phyloP scores from a whole-genome alignment of 2,797 vertebrate species.

The Acrocephalus scirpaceus region DNA sequence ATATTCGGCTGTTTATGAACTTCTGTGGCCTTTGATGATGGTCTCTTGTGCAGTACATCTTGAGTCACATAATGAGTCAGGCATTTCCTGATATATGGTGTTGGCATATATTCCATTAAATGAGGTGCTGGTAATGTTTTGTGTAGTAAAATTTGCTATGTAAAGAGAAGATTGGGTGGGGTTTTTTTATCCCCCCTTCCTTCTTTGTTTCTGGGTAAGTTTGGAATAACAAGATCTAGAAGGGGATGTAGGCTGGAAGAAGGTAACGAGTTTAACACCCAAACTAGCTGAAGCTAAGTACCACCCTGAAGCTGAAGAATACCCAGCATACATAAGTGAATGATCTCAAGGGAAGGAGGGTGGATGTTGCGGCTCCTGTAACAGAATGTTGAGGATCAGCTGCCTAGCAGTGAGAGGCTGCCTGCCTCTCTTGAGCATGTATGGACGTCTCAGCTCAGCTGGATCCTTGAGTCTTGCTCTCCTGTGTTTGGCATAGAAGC shows the following conservation, averaged over 20 bases:
- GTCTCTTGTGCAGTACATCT: not conserved
- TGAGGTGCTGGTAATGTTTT: not conserved
- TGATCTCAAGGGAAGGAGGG: not conserved
- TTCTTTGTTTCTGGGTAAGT: not conserved
- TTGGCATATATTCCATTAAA: not conserved
- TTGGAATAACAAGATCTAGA: not conserved
- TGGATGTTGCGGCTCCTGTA: not conserved
- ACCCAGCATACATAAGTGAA: not conserved
- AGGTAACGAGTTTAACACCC: not conserved
- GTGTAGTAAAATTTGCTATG: not conserved
- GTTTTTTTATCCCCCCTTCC: not conserved
- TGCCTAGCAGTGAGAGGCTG: not conserved
- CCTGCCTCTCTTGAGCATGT: fast-evolving
- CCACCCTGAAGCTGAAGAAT: not conserved
- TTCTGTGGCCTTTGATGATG: not conserved
- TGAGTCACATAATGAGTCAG: not conserved
- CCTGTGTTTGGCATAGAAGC: not conserved
- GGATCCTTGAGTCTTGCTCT: not conserved
- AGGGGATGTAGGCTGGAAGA: not conserved
- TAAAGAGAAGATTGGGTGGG: not conserved
- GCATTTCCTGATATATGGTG: not conserved
- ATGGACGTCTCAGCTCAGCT: not conserved
- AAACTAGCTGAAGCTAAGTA: not conserved
- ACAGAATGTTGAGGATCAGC: not conserved
- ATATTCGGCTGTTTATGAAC: not conserved